These are phyloP conservation scores for Nothoprocta pentlandii DNA, from an alignment of 2,113 vertebrate species.

Conservation along the genomic window DNA sequence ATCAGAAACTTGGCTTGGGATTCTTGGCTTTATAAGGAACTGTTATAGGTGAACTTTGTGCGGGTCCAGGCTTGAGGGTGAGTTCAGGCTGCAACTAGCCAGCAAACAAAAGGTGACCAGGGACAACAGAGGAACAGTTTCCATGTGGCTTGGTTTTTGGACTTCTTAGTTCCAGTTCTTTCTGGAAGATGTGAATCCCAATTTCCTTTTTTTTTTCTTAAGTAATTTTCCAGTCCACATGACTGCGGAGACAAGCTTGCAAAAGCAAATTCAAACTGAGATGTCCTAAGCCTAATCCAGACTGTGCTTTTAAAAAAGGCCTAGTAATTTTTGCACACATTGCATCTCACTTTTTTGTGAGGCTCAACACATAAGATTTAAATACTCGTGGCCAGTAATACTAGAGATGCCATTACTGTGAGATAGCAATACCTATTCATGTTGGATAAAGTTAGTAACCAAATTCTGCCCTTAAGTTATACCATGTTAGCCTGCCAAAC, in stretches of 20 bases:
- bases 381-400: not conserved
- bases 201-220: not conserved
- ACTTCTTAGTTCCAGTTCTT: not conserved
- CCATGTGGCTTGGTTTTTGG: not conserved
- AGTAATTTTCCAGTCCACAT: not conserved
- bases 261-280: not conserved
- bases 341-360: not conserved
- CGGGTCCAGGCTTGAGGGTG: not conserved
- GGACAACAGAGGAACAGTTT: not conserved
- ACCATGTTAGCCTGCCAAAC: not conserved
- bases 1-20: not conserved
- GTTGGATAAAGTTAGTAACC: not conserved
- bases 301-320: not conserved
- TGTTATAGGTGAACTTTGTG: not conserved
- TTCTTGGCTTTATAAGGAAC: not conserved
- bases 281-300: not conserved
- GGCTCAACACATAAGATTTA: not conserved
- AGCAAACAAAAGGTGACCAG: not conserved
- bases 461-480: not conserved
- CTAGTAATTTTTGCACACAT: not conserved
- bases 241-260: not conserved
- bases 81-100: not conserved
- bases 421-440: slow-evolving; percentile 8
- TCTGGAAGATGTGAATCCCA: not conserved
- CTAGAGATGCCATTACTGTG: not conserved